phyloP scores from a whole-genome alignment of 2,797 vertebrate species.

The Channallabes apus region DNA sequence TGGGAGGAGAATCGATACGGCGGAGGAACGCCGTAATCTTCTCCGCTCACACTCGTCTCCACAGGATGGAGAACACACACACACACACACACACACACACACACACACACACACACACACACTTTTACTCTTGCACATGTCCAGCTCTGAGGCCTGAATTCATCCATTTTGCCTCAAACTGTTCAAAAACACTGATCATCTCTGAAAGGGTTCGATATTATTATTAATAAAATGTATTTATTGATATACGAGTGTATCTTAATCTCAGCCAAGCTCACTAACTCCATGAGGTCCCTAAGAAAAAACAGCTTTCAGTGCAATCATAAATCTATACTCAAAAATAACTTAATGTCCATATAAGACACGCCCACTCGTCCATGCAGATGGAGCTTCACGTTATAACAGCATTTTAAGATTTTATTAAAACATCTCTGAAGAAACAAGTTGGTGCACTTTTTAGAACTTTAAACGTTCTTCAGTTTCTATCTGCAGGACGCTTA shows the following conservation, averaged over 20 bases:
- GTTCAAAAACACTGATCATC: background rate
- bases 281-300: background rate
- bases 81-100: too few species aligned
- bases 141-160: background rate
- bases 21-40: constrained; percentile 68
- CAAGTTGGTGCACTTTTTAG: background rate
- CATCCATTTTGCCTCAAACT: background rate
- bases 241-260: background rate
- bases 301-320: background rate
- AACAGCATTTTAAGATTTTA: background rate
- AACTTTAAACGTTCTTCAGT: too few species aligned
- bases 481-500: too few species aligned
- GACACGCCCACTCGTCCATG: background rate
- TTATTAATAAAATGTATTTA: background rate
- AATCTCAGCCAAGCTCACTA: background rate
- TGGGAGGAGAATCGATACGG: constrained; percentile 73
- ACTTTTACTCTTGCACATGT: background rate
- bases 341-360: background rate
- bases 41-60: constrained; percentile 70
- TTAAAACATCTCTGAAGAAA: background rate
- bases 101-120: background rate
- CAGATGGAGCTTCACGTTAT: background rate
- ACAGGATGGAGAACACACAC: background rate
- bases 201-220: background rate
- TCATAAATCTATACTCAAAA: background rate